phyloP scores from a whole-genome alignment of 2,797 vertebrate genomes.

The Clarias platycephalus region DNA sequence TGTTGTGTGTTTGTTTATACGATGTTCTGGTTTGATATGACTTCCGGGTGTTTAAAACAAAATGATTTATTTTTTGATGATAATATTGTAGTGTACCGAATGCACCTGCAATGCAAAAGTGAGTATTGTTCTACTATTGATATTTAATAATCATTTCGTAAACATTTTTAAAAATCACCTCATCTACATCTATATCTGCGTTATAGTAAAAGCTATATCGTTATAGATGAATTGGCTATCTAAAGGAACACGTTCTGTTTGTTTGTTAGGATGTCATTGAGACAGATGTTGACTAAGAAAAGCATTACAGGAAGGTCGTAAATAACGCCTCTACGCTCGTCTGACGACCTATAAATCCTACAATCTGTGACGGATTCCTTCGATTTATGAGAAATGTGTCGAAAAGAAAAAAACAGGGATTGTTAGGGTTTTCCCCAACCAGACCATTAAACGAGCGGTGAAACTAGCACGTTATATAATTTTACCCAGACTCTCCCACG shows the following conservation, averaged over 20 bases:
- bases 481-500: constrained; percentile 2
- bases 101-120: too few species aligned
- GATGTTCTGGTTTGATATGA: too few species aligned
- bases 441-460: constrained; percentile 3
- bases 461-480: not conserved
- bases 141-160: not conserved
- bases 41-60: not conserved
- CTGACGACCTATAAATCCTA: not conserved
- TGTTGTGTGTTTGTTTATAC: not conserved
- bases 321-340: too few species aligned
- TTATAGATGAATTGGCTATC: not conserved
- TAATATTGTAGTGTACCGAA: not conserved
- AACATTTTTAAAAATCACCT: not conserved
- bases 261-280: not conserved
- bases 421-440: constrained; percentile 9
- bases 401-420: not conserved
- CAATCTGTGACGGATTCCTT: not conserved
- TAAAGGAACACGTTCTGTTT: not conserved
- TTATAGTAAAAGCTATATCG: not conserved
- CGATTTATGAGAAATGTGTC: not conserved
- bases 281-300: not conserved
- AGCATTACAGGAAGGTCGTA: not conserved
- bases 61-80: not conserved
- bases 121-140: not conserved
- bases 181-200: too few species aligned